Evolutionary conservation across 2,797 vertebrate species (phyloP).

Genomic region (Periparus ater): DNA sequence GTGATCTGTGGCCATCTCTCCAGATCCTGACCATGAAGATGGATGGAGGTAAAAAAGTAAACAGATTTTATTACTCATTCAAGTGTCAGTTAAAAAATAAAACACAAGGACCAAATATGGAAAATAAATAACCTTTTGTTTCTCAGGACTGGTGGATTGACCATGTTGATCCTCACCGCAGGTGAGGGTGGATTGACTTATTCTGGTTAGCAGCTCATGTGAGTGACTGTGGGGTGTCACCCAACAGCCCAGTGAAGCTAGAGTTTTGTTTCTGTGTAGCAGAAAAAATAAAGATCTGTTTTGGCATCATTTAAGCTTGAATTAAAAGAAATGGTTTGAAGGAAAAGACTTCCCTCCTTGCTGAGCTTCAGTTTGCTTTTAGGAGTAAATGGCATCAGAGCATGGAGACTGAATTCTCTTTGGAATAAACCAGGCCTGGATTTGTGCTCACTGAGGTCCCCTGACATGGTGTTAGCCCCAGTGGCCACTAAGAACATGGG

Average conservation of each 20-base stretch:
- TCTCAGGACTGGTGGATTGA: not conserved
- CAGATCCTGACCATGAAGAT: not conserved
- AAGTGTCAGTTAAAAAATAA: not conserved
- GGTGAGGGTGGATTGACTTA: not conserved
- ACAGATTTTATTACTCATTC: not conserved
- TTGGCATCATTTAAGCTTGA: not conserved
- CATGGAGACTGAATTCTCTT: not conserved
- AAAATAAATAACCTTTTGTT: not conserved
- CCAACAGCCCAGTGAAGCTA: not conserved
- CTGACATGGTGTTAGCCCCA: not conserved
- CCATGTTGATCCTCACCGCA: too few species aligned
- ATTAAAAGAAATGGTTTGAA: not conserved
- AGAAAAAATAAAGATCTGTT: not conserved
- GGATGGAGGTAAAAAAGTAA: not conserved
- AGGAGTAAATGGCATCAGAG: not conserved
- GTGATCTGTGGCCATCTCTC: not conserved
- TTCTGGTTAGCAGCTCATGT: not conserved
- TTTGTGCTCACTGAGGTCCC: not conserved
- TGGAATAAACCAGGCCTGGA: not conserved
- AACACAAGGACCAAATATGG: not conserved
- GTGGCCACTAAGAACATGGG: accelerated
- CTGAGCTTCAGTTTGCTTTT: not conserved
- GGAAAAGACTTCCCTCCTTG: not conserved
- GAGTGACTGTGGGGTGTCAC: not conserved
- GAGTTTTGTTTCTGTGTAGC: not conserved